These are phyloP conservation scores for Alligator sinensis DNA, from an alignment of 2,113 vertebrate genomes.

Conservation along the genomic window DNA sequence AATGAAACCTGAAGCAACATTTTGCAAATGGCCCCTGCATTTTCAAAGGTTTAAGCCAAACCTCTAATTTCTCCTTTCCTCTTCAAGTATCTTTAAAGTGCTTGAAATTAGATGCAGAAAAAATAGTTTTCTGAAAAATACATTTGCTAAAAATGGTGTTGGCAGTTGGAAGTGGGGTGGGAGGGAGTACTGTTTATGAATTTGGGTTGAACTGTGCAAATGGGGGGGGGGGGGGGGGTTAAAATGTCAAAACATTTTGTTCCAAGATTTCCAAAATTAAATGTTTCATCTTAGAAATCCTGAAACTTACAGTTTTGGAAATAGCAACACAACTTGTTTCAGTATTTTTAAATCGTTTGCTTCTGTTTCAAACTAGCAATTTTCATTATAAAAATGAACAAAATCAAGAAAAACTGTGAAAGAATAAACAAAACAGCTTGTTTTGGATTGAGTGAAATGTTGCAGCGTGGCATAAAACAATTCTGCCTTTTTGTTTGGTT, in stretches of 20 bases:
- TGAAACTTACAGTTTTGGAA: background rate
- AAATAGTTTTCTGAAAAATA: background rate
- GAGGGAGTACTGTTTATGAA: background rate
- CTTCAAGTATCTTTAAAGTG: background rate
- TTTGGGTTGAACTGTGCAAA: background rate
- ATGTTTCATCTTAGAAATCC: background rate
- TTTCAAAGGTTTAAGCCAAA: background rate
- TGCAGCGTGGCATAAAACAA: background rate
- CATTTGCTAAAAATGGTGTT: background rate
- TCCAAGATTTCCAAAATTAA: background rate
- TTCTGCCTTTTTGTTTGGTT: background rate
- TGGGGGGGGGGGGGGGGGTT: background rate
- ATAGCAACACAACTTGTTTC: background rate
- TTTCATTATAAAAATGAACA: background rate
- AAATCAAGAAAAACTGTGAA: background rate
- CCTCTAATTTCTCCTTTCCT: background rate
- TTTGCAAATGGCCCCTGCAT: background rate
- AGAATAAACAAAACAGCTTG: background rate
- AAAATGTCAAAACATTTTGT: background rate
- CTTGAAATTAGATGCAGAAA: background rate
- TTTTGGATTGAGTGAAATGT: background rate
- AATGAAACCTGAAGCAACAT: background rate
- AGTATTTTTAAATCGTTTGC: background rate
- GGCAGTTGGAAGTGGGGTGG: background rate
- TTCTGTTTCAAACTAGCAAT: background rate